Base-by-base conservation (phyloP, 2,888 invertebrate species). In the Metallyticus violacea region DNA sequence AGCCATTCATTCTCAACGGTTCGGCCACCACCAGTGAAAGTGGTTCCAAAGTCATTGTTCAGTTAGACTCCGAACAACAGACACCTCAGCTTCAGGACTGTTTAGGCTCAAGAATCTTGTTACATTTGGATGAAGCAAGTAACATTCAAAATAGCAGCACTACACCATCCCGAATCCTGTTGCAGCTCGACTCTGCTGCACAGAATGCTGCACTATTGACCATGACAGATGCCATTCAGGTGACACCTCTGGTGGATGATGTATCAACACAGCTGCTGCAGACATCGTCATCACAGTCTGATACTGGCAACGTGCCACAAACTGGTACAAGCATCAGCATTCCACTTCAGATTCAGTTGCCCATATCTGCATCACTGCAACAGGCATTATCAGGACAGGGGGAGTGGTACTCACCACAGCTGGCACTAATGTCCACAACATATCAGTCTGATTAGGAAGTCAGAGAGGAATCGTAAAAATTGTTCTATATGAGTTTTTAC, bases 291-390 rank as follows among this genome's bases (percentile, higher is more conserved):
- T 85, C n/a, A 76, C 79, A 79, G 25, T 27, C 79, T 26, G 79
- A 62, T 26, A 29, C 81, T 22, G 22, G 26, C 4, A 7, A 40
- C 9, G 27, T 25, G 4, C 76, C 30, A 76, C 25, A n/a, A 27
- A 62, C 26, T 77, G 29, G 28, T 28, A 26, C 81, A 27, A 80
- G 76, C 26, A 85, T 25, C 27, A 26, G 27, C n/a, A 40, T 85
- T 7, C 85, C 85, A n/a, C 30, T 85, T 6, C 85, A 85, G 15
- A 85, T 85, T 76, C 85, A 85, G 29, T 26, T 85, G n/a, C 85
- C 85, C 6, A 27, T 85, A 27, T 85, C 85, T 25, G 25, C 85
- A n/a, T 81, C 81, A 26, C 81, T 80, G 15, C 30, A 77, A 29
- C 62, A 30, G n/a, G 15, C 76, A 26, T 27, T 29, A 1, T 76